Conservation (phyloP, 2,113 vertebrate genomes). For the Psettodes erumei region DNA sequence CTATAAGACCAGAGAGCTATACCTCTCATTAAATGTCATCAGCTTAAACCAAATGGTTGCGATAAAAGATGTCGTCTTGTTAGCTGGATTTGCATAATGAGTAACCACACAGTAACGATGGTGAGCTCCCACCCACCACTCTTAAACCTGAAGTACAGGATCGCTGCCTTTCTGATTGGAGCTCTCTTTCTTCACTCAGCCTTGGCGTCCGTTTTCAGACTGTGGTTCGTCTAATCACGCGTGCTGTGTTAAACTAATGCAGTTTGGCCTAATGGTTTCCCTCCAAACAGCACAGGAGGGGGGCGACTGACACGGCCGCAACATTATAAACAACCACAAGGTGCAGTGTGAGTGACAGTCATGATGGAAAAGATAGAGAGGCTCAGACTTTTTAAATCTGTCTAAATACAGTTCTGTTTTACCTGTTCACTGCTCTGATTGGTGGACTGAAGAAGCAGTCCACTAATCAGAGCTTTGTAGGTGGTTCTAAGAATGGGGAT, state of each 20-base stretch:
- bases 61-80: background rate
- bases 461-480: too few species aligned
- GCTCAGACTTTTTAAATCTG: too few species aligned
- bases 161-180: background rate
- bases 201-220: slow-evolving; percentile 21
- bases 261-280: slow-evolving; percentile 21
- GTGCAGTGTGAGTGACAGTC: background rate
- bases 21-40: background rate
- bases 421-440: too few species aligned
- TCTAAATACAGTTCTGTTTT: too few species aligned
- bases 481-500: too few species aligned
- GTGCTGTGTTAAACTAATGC: too few species aligned
- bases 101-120: background rate
- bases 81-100: background rate
- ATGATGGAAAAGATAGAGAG: too few species aligned
- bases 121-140: background rate
- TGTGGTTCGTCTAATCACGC: too few species aligned
- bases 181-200: background rate
- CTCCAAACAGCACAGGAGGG: slow-evolving; percentile 21
- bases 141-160: background rate
- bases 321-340: background rate
- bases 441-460: too few species aligned
- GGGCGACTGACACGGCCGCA: background rate
- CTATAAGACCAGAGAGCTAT: background rate
- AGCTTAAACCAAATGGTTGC: background rate